phyloP scores from a whole-genome alignment of 2,113 vertebrate genomes.

The Ochotona curzoniae region DNA sequence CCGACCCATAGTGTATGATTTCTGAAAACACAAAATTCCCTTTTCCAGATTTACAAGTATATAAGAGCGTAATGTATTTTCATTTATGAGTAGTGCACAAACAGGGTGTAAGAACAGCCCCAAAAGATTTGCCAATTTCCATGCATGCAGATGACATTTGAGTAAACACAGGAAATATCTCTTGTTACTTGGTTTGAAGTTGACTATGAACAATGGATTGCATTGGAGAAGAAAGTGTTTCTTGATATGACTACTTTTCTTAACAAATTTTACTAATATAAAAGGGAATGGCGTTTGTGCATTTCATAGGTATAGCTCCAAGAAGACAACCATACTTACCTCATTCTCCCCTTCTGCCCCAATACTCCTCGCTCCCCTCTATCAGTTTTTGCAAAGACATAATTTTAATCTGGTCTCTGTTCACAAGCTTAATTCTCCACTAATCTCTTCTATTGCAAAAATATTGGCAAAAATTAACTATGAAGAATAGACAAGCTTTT shows the following conservation, averaged over 20 bases:
- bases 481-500: neutral
- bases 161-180: neutral
- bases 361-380: too few relatives aligned
- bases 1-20: slow-evolving; percentile 38
- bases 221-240: neutral
- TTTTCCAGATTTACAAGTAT: neutral
- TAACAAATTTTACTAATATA: too few relatives aligned
- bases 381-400: too few relatives aligned
- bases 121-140: neutral
- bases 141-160: neutral
- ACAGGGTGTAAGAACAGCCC: neutral
- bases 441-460: neutral
- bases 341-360: too few relatives aligned
- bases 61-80: neutral
- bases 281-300: too few relatives aligned
- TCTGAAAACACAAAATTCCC: neutral
- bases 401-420: too few relatives aligned
- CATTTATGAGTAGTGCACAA: neutral
- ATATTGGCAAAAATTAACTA: neutral
- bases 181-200: neutral
- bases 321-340: too few relatives aligned
- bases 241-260: too few relatives aligned
- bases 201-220: neutral
- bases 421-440: too few relatives aligned
- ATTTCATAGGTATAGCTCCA: too few relatives aligned